Base-by-base conservation (phyloP, 2,888 invertebrate species). In the Tenthredo mesomela region DNA sequence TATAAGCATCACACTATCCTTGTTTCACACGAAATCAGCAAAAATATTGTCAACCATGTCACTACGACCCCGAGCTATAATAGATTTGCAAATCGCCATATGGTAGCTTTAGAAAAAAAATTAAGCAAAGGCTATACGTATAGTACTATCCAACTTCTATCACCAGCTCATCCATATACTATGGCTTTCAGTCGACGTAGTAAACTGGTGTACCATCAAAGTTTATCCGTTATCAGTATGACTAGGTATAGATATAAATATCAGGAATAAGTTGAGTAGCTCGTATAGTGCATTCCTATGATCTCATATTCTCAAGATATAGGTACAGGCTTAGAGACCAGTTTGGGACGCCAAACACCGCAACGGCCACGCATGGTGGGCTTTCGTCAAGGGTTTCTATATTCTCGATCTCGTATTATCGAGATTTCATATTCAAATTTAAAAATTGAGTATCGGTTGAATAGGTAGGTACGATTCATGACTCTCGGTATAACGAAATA, bases 231-330 rank as follows among this genome's bases (percentile, higher is more conserved):
- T 29, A 29, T 43, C 25, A 25, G 29, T 73, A 18, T 40, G 43
- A 43, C 73, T 21, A 5, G 21, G 75, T 47, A 25, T 12, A 54
- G 18, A 73, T 18, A 73, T 73, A 10, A 33, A n/a, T 29, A 54
- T 77, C 25, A 33, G 77, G 18, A 77, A 77, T 77, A 29, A 77
- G 47, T 77, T 77, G 15, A 77, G 50, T 77, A 50, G 25, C 54
- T n/a, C 9, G 29, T 47, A 73, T 75, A 77, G 77, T 77, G 77
- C 15, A 77, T 77, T 77, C 54, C 54, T 25, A 29, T 29, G 18
- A 33, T 33, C 50, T 3, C 21, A n/a, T 21, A 15, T 15, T 4
- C 15, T 12, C 15, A 12, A 73, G 73, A 43, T 73, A 40, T 25
- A 33, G 33, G 33, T 33, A 61, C 61, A 61, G 25, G 61, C 61